A percentile compares a stretch with the other conserved stretches of the same genome.
Conservation (phyloP, 92 coral and sea anemone genomes). For the Phymanthus crucifer region DNA sequence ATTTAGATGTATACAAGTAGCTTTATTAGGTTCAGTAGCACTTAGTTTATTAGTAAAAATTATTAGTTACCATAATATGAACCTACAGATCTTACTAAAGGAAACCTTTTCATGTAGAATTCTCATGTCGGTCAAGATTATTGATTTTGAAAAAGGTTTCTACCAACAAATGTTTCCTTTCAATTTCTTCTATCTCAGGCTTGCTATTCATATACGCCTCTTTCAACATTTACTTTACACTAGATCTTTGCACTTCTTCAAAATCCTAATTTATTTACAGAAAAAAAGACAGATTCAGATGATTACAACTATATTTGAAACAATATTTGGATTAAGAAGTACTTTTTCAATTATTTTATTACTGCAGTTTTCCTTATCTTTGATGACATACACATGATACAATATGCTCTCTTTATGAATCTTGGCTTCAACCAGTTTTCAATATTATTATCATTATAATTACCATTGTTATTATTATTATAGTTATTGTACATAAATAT, state of each 20-base stretch:
- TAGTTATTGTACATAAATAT: conserved; percentile 20
- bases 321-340: background rate
- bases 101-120: background rate
- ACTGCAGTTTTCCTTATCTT: too few relatives aligned
- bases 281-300: too few relatives aligned
- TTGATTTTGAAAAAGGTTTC: background rate
- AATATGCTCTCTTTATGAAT: background rate
- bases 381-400: background rate
- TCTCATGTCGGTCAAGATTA: background rate
- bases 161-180: background rate
- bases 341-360: background rate
- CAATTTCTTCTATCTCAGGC: background rate
- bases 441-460: conserved; percentile 15
- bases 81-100: background rate
- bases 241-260: background rate
- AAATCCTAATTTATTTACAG: background rate
- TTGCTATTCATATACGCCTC: conserved; percentile 6
- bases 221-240: background rate
- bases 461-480: conserved; percentile 11
- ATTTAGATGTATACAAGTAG: conserved; percentile 12
- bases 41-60: background rate
- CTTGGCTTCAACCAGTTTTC: conserved; percentile 10
- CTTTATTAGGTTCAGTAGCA: conserved; percentile 19
- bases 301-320: too few relatives aligned
- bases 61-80: background rate